Conservation (phyloP, 2,888 invertebrate species). For the Fragum whitleyi region DNA sequence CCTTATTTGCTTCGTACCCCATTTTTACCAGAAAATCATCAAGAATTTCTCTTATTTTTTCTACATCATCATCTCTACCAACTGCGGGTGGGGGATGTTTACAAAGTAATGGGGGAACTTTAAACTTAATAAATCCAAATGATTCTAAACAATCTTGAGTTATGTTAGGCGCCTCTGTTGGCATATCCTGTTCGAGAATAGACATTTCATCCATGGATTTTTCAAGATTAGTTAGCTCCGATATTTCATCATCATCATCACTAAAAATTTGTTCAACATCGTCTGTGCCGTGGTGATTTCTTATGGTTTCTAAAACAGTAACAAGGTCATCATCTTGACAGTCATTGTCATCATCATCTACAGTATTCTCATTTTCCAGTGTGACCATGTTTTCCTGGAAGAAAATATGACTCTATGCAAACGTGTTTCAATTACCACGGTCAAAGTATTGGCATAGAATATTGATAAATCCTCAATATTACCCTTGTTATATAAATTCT, state of each 20-base stretch:
- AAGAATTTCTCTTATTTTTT: conserved; percentile 42
- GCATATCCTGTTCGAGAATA: conserved; percentile 13
- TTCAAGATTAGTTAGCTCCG: conserved; percentile 2
- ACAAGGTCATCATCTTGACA: no score
- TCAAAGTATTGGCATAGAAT: no score
- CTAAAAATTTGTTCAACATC: neutral
- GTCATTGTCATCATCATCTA: no score
- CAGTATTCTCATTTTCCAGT: no score
- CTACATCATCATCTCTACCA: conserved; percentile 55
- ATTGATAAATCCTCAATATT: no score
- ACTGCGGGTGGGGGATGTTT: conserved; percentile 63
- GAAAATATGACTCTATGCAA: no score
- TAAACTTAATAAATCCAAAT: conserved; percentile 37
- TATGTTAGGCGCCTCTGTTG: neutral
- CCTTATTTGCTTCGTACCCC: conserved; percentile 36
- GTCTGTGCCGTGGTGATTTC: no score
- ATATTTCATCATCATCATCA: conserved; percentile 14
- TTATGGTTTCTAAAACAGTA: no score
- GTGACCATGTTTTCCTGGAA: no score
- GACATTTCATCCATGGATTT: conserved; percentile 36
- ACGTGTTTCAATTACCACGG: no score
- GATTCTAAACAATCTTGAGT: conserved; percentile 9
- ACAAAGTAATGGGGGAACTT: conserved; percentile 32
- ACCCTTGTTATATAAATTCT: no score
- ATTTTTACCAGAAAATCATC: conserved; percentile 49